A percentile compares a stretch with the other conserved stretches of the same genome.
These are phyloP conservation scores for Cryptosula pallasiana DNA, from an alignment of 2,888 invertebrate species.

Conservation along the genomic window DNA sequence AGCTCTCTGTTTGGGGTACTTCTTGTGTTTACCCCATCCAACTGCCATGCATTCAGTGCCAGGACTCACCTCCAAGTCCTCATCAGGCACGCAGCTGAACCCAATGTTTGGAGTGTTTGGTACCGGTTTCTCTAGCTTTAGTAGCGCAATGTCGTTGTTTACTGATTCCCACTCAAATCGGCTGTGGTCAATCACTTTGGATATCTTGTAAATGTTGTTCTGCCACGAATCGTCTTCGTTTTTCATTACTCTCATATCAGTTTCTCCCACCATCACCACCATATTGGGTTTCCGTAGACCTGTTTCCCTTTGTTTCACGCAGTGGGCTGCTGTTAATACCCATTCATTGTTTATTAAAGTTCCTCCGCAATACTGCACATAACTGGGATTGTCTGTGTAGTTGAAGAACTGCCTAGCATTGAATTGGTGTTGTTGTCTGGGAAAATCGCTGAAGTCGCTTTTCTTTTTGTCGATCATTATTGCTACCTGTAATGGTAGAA, in stretches of 20 bases:
- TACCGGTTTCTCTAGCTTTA: conserved; percentile 19
- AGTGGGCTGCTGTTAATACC: conserved; percentile 24
- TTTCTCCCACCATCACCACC: conserved; percentile 23
- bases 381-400: conserved; percentile 15
- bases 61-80: neutral
- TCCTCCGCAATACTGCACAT: conserved; percentile 24
- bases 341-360: conserved; percentile 12
- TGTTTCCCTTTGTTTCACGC: conserved; percentile 15
- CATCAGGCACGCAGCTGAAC: conserved; percentile 15
- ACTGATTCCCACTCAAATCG: conserved; percentile 24
- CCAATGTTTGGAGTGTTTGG: conserved; percentile 5
- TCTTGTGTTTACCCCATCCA: conserved; percentile 21
- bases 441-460: conserved; percentile 18
- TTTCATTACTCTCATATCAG: conserved; percentile 22
- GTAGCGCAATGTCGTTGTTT: conserved; percentile 21
- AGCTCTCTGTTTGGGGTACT: neutral
- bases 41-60: conserved; percentile 16
- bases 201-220: conserved; percentile 3
- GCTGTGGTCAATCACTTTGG: conserved; percentile 8
- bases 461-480: conserved; percentile 19
- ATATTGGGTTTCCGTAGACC: conserved; percentile 10
- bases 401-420: too few species aligned
- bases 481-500: conserved; percentile 4
- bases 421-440: neutral
- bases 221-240: neutral